Evolutionary conservation across 2,113 vertebrate genomes (phyloP), one percentile per base, ranked within the genome.

Genomic region (Triplophysa siluroides): DNA sequence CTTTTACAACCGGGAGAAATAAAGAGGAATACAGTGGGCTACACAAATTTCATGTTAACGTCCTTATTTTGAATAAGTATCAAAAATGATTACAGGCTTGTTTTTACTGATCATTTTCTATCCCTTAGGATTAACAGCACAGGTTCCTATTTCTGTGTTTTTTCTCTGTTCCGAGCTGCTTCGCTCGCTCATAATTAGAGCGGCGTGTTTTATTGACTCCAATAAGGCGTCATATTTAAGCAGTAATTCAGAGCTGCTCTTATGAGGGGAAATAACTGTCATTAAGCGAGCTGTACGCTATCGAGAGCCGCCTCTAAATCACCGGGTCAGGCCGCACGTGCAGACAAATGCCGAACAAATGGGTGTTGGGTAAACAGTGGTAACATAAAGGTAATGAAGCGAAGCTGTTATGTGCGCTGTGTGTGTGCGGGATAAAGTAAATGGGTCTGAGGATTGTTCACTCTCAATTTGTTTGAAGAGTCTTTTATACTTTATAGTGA

Each of bases 161-260:
- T 19, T 29, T 60, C 43, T 56, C 19, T 7, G 10, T 76, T 52
- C 68, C 63, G 43, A 74, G 41, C 69, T 70, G 79, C 71, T 66
- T 74, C 45, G 14, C 78, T 73, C 70, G 83, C 72, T 76, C 76
- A 68, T 81, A 79, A 85, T 83, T 80, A 63, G 56, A 81, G 76
- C 47, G 74, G 66, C 82, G 75, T 61, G 47, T 84, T 87, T 88
- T 86, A 89, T 78, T 82, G 87, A 84, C 78, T 73, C 76, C 78
- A 74, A 78, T 83, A 85, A 87, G 83, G 78, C 60, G 61, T 84
- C 67, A 85, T 79, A 85, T 82, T 78, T 81, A 74, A 54, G 38
- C 67, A 47, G 67, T 79, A 84, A 84, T 80, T 60, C 81, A 79
- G 71, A 62, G 80, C 82, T 84, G 67, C 80, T 84, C 78, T 83